These are phyloP conservation scores for Camelus bactrianus DNA, from an alignment of 2,113 vertebrate species.

Conservation along the genomic window DNA sequence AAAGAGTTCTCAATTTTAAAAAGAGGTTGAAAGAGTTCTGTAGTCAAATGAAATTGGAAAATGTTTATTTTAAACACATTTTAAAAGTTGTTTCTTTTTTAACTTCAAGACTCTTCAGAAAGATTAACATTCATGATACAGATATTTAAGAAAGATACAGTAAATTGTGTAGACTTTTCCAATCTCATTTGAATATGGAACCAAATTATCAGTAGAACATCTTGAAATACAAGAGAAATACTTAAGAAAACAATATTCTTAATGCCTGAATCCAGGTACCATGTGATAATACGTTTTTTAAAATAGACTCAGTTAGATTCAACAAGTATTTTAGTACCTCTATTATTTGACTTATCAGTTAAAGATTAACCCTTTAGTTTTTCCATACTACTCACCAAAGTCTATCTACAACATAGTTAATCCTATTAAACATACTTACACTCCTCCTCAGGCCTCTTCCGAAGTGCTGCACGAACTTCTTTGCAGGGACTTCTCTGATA, in stretches of 20 bases:
- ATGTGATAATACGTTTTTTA: not conserved
- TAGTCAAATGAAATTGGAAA: slow-evolving; percentile 19
- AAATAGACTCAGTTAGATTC: not conserved
- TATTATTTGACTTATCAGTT: not conserved
- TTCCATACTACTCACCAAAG: slow-evolving; percentile 23
- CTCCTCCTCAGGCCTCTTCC: slow-evolving; percentile 85
- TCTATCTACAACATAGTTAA: slow-evolving; percentile 23
- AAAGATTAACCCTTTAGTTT: not conserved
- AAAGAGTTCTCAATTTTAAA: not conserved
- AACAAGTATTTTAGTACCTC: not conserved
- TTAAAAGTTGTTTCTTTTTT: not conserved
- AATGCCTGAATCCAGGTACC: not conserved
- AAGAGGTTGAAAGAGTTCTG: not conserved
- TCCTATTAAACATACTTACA: slow-evolving; percentile 81
- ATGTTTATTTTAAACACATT: slow-evolving; percentile 16
- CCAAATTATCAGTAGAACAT: not conserved
- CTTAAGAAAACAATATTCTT: not conserved
- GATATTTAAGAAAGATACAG: not conserved
- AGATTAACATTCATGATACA: not conserved
- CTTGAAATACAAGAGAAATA: not conserved
- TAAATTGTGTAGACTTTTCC: not conserved
- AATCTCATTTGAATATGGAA: not conserved
- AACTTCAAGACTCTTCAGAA: not conserved
- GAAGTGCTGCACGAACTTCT: slow-evolving; percentile 80
- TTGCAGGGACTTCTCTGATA: slow-evolving; percentile 84